These are phyloP conservation scores for Dasypogon diadema DNA, from an alignment of 2,888 invertebrate genomes.

Conservation along the genomic window DNA sequence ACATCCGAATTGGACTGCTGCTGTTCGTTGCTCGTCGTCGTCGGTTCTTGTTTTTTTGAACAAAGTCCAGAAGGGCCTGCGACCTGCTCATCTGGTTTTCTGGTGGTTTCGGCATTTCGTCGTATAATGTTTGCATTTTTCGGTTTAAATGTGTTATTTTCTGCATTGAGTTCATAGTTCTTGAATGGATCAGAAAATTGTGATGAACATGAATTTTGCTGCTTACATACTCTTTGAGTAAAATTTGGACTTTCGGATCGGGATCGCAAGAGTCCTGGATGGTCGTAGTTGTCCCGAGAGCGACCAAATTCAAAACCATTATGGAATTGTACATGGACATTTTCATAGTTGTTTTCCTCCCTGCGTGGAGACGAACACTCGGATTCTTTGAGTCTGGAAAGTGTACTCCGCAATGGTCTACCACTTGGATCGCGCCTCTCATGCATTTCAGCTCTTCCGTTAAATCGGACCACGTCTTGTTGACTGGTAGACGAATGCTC, in stretches of 20 bases:
- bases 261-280: slow-evolving; percentile 63
- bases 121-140: slow-evolving; percentile 24
- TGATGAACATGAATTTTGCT: slow-evolving; percentile 52
- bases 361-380: slow-evolving; percentile 56
- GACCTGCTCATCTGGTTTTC: slow-evolving; percentile 8
- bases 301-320: slow-evolving; percentile 68
- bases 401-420: slow-evolving; percentile 64
- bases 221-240: slow-evolving; percentile 59
- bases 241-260: slow-evolving; percentile 67
- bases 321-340: slow-evolving; percentile 68
- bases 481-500: slow-evolving; percentile 61
- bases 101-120: background rate
- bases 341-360: slow-evolving; percentile 67
- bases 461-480: slow-evolving; percentile 67
- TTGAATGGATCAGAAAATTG: slow-evolving; percentile 66
- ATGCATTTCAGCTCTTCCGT: slow-evolving; percentile 63
- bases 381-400: slow-evolving; percentile 64
- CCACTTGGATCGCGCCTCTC: slow-evolving; percentile 60
- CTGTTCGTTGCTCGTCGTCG: background rate
- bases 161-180: slow-evolving; percentile 66
- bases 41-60: background rate
- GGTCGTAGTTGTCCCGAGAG: slow-evolving; percentile 62
- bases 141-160: slow-evolving; percentile 66
- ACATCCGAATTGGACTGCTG: background rate
- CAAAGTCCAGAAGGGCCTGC: slow-evolving; percentile 32